Conservation (phyloP, 2,888 invertebrate genomes). For the Agriotes lineatus region DNA sequence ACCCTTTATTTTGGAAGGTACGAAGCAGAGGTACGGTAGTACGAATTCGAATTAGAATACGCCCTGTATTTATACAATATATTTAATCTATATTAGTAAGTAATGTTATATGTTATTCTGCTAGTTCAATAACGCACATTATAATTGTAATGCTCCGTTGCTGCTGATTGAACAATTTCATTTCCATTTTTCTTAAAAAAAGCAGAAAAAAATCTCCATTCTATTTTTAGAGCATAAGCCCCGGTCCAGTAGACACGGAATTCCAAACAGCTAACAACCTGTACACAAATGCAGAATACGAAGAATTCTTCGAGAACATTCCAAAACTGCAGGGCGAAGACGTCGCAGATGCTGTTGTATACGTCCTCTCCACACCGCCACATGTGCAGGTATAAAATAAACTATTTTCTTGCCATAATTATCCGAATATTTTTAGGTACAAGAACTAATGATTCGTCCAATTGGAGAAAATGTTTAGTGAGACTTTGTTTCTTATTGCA, state of each 20-base stretch:
- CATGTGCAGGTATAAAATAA: slow-evolving; percentile 35
- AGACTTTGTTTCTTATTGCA: too few relatives aligned
- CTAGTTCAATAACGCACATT: too few relatives aligned
- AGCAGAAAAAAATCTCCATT: background rate
- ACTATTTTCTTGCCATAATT: too few relatives aligned
- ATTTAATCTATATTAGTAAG: too few relatives aligned
- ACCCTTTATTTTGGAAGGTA: too few relatives aligned
- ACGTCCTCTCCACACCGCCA: slow-evolving; percentile 40
- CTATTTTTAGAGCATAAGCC: slow-evolving; percentile 42
- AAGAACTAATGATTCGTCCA: slow-evolving; percentile 37
- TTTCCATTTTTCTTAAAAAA: background rate
- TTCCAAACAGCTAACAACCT: slow-evolving; percentile 16
- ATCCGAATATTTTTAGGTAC: slow-evolving; percentile 26
- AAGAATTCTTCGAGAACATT: slow-evolving; percentile 16
- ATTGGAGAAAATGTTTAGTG: slow-evolving; percentile 38
- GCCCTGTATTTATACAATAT: too few relatives aligned
- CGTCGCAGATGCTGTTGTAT: slow-evolving; percentile 40
- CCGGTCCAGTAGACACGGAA: slow-evolving; percentile 42
- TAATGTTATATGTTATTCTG: too few relatives aligned
- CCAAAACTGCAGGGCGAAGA: slow-evolving; percentile 37
- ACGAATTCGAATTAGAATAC: too few relatives aligned
- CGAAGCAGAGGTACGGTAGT: too few relatives aligned
- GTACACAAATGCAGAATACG: slow-evolving; percentile 5
- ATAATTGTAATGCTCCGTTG: too few relatives aligned
- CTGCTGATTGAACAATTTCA: background rate